These are phyloP conservation scores for Drosophila eohydei DNA, from an alignment of 2,888 invertebrate genomes.

Conservation along the genomic window DNA sequence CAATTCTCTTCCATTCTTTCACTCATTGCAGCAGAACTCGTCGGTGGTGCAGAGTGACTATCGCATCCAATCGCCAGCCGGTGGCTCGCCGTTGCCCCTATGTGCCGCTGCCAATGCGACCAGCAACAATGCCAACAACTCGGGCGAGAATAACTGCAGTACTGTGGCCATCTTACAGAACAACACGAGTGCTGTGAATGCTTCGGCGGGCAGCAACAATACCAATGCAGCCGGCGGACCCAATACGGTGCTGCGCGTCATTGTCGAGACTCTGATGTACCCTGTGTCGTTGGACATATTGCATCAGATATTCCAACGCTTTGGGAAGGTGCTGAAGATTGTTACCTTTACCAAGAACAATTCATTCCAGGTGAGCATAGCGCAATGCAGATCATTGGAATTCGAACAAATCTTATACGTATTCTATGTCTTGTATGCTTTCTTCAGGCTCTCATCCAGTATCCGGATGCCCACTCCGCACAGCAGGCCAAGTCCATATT, in stretches of 20 bases:
- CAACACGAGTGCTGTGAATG: conserved; percentile 83
- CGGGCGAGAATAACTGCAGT: conserved; percentile 77
- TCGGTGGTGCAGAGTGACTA: conserved; percentile 94
- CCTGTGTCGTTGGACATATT: conserved; percentile 99
- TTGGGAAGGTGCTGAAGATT: conserved; percentile 99
- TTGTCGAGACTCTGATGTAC: conserved; percentile 99
- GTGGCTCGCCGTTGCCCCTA: conserved; percentile 88
- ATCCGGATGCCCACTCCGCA: conserved; percentile 98
- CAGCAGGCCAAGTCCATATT: conserved; percentile 98
- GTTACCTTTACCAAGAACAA: conserved; percentile 99
- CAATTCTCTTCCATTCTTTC: conserved; percentile 61
- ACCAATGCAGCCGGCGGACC: conserved; percentile 89
- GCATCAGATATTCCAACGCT: conserved; percentile 98
- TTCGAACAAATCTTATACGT: background rate
- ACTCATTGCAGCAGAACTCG: conserved; percentile 88
- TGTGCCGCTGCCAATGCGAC: conserved; percentile 85
- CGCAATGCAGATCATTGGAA: background rate
- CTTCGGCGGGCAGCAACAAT: conserved; percentile 84
- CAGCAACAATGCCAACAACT: conserved; percentile 75
- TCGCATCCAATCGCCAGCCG: conserved; percentile 87
- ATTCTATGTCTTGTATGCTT: background rate
- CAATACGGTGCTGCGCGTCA: conserved; percentile 98
- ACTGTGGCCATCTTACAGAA: conserved; percentile 86
- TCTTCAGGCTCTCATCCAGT: conserved; percentile 97
- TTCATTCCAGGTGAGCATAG: conserved; percentile 86